A percentile compares a stretch with the other conserved stretches of the same genome.
phyloP scores from a whole-genome alignment of 2,113 vertebrate species.

The Campylorhamphus procurvoides region DNA sequence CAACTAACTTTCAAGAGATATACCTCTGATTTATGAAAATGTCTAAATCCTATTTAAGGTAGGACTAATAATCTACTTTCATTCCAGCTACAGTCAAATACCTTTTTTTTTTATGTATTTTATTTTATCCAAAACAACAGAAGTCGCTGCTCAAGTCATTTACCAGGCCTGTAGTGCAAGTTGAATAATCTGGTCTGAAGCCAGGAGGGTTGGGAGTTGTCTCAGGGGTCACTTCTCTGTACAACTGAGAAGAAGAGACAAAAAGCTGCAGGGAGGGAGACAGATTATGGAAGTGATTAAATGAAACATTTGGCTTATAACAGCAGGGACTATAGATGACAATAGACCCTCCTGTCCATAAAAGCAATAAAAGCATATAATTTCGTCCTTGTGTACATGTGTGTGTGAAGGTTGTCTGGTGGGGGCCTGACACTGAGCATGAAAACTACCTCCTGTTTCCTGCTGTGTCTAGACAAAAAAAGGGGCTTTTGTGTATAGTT shows the following conservation, averaged over 20 bases:
- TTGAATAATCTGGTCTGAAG: neutral
- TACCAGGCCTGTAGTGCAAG: neutral
- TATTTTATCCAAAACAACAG: neutral
- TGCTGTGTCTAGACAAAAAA: neutral
- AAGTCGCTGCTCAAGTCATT: neutral
- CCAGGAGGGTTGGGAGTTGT: neutral
- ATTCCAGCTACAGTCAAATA: neutral
- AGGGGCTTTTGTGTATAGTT: neutral
- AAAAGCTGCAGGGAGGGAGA: neutral
- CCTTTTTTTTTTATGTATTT: neutral
- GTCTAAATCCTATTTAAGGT: neutral
- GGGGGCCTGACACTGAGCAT: neutral
- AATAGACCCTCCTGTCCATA: neutral
- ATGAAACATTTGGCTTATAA: neutral
- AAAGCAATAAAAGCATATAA: neutral
- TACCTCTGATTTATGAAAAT: neutral
- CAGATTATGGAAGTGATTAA: neutral
- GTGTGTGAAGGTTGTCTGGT: neutral
- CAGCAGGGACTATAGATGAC: neutral
- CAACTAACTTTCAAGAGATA: neutral
- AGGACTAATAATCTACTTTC: neutral
- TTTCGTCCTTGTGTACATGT: neutral
- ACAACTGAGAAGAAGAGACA: neutral
- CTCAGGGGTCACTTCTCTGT: neutral
- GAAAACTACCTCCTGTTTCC: neutral